Evolutionary conservation across 1,140 invertebrate genomes (phyloP).

Genomic region (Magallana angulata): DNA sequence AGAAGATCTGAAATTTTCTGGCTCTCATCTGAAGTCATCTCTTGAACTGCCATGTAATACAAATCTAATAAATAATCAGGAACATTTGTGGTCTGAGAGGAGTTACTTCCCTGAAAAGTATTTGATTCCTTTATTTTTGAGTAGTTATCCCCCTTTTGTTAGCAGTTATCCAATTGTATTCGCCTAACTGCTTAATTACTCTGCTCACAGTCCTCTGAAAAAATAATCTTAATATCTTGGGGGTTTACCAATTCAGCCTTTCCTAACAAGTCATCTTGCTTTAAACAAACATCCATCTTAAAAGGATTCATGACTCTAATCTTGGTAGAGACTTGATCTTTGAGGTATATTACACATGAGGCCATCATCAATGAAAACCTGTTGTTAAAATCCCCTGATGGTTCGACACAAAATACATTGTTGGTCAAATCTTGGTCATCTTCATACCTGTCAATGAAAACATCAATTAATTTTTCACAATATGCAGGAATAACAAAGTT

Average conservation of each 20-base stretch:
- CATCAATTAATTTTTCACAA: conserved; percentile 45
- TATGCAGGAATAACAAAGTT: conserved; percentile 9
- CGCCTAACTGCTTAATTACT: too few relatives aligned
- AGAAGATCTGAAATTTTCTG: too few relatives aligned
- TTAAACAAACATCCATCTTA: background rate
- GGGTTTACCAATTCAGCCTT: conserved; percentile 13
- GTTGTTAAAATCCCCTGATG: background rate
- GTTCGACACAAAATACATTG: conserved; percentile 36
- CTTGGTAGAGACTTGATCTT: background rate
- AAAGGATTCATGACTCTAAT: conserved; percentile 32
- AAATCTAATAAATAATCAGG: too few relatives aligned
- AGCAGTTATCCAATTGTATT: too few relatives aligned
- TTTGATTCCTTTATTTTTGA: too few relatives aligned
- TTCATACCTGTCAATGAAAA: conserved; percentile 37
- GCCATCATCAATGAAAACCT: conserved; percentile 37
- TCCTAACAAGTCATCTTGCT: conserved; percentile 25
- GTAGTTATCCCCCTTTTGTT: too few relatives aligned
- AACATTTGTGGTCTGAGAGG: too few relatives aligned
- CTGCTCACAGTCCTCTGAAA: background rate
- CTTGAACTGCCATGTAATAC: too few relatives aligned
- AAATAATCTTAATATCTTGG: background rate
- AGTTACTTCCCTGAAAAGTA: too few relatives aligned
- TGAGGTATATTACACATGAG: conserved; percentile 7
- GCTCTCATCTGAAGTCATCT: too few relatives aligned
- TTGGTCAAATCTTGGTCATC: background rate